These are phyloP conservation scores for Rhea pennata DNA, from an alignment of 2,113 vertebrate genomes.

Conservation along the genomic window DNA sequence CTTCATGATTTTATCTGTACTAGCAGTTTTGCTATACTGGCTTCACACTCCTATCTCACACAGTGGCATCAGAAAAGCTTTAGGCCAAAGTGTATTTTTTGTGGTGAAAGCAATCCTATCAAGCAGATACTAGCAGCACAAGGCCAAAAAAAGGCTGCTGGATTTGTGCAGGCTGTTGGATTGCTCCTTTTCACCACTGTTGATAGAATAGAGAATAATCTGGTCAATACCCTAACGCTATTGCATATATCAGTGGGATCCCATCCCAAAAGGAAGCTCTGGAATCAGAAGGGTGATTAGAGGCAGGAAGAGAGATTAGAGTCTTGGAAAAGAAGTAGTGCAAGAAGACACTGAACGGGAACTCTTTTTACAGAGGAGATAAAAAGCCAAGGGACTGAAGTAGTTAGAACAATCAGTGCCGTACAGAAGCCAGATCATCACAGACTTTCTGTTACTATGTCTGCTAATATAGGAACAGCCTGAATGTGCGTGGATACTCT, in stretches of 20 bases:
- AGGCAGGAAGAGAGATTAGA: slow-evolving; percentile 43
- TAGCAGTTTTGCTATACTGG: neutral
- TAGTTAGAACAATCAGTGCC: neutral
- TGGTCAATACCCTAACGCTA: neutral
- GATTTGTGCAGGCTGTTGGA: neutral
- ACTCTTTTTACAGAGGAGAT: neutral
- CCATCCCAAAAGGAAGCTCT: slow-evolving; percentile 16
- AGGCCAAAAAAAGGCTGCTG: neutral
- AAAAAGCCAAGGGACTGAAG: neutral
- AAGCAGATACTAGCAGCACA: neutral
- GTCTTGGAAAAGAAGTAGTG: neutral
- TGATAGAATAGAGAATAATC: neutral
- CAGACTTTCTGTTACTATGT: slow-evolving; percentile 7
- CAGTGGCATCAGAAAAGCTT: neutral
- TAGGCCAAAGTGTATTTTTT: neutral
- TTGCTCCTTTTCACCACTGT: slow-evolving; percentile 19
- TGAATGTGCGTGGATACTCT: neutral
- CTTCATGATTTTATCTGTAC: neutral
- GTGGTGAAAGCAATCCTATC: neutral
- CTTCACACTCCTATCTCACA: neutral
- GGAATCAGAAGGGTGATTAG: slow-evolving; percentile 34
- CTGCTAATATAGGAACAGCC: neutral
- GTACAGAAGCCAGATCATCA: neutral
- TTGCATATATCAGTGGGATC: neutral
- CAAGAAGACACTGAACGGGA: neutral